Evolutionary conservation across 2,797 vertebrate genomes (phyloP).

Genomic region (Premnoplex brunnescens): DNA sequence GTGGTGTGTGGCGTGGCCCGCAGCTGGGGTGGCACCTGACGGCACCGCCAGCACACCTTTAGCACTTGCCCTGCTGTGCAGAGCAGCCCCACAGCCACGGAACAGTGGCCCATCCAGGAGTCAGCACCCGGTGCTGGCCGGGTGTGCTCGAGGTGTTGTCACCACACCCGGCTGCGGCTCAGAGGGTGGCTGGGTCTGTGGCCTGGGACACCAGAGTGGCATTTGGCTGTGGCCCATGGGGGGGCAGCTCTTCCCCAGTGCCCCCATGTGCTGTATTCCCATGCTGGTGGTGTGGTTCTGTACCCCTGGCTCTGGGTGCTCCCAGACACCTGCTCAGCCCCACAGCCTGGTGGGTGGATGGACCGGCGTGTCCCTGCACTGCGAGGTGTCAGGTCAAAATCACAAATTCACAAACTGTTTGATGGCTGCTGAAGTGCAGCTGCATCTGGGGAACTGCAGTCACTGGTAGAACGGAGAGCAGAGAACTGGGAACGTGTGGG

Average conservation of each 20-base stretch:
- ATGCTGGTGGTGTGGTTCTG: fast-evolving
- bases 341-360: too few species aligned
- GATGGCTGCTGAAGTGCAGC: background rate
- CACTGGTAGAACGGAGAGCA: background rate
- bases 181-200: background rate
- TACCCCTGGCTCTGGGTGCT: background rate
- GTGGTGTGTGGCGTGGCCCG: background rate
- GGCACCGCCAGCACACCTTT: background rate
- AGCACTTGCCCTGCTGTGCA: background rate
- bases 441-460: background rate
- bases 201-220: background rate
- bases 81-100: background rate
- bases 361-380: background rate
- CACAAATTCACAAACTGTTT: too few species aligned
- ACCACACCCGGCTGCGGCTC: background rate
- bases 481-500: fast-evolving
- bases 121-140: background rate
- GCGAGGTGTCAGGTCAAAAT: background rate
- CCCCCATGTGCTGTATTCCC: background rate
- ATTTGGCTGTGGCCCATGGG: background rate
- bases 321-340: too few species aligned
- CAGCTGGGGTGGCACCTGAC: background rate
- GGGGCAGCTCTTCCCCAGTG: background rate
- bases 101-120: constrained; percentile 2
- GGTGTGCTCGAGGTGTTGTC: constrained; percentile 1